Base-by-base conservation (phyloP, 2,888 invertebrate species). In the Palloptera scutellata region DNA sequence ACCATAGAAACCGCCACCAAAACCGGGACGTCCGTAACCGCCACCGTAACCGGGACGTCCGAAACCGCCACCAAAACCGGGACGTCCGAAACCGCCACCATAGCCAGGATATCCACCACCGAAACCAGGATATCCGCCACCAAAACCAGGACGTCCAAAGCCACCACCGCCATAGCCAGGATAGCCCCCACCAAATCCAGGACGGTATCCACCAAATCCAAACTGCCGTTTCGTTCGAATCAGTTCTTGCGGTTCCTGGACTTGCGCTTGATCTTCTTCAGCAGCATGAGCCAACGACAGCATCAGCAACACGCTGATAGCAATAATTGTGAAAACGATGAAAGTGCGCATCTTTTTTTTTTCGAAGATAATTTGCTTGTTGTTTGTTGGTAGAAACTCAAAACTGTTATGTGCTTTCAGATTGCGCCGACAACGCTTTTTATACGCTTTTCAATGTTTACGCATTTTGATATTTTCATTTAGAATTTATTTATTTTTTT, bases 201-300 rank as follows among this genome's bases (percentile, higher is more conserved):
- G 42, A 53, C 9, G 9, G 12, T 19, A 55, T 30, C 41, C 48
- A 6, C 61, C 53, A 61, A 55, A 64, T 15, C 67, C 72, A 62
- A 68, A 42, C 52, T 71, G 73, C 19, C 73, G 71, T 43, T 59
- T 64, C 40, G 54, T 67, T 17, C 67, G 61, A 1, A 67, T 59
- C n/a, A 66, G 19, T 17, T 69, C 68, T 15, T 17, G 61, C 66
- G 1, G 61, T 19, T 17, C 52, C 70, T 12, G 12, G 11, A 13
- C 48, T 48, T 13, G 67, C 65, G 13, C 48, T 15, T n/a, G 17
- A 17, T 54, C 20, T 54, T 12, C 13, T 54, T 54, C 54, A 12
- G 17, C n/a, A 17, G 20, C 54, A 3, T 19, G 3, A 5, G n/a
- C 54, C 54, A 30, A 30, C 2, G 30, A 30, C 30, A 30, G 30